phyloP scores from a whole-genome alignment of 2,888 invertebrate species.

The Diachrysia chrysitis region DNA sequence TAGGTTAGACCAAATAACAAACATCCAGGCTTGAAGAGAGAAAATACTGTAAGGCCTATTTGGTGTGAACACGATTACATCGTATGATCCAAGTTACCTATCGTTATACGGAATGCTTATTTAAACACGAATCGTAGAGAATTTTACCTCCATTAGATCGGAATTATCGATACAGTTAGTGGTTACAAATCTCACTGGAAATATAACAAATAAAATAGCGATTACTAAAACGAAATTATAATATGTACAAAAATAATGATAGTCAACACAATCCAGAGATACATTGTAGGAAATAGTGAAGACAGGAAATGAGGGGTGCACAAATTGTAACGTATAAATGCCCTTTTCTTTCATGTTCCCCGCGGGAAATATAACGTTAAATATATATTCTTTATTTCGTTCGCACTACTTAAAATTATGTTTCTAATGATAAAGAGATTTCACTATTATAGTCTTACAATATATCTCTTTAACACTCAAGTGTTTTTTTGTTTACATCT shows the following conservation, averaged over 20 bases:
- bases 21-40: slow-evolving; percentile 13
- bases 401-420: slow-evolving; percentile 82
- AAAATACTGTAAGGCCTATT: slow-evolving; percentile 29
- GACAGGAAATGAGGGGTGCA: slow-evolving; percentile 73
- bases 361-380: slow-evolving; percentile 79
- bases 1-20: slow-evolving; percentile 12
- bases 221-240: slow-evolving; percentile 56
- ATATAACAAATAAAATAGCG: slow-evolving; percentile 68
- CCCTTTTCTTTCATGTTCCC: slow-evolving; percentile 76
- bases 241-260: slow-evolving; percentile 75
- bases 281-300: slow-evolving; percentile 80
- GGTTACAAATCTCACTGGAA: slow-evolving; percentile 73
- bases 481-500: slow-evolving; percentile 79
- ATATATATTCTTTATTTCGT: slow-evolving; percentile 77
- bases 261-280: slow-evolving; percentile 73
- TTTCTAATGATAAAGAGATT: slow-evolving; percentile 85
- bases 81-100: slow-evolving; percentile 34
- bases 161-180: slow-evolving; percentile 40
- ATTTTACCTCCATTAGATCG: slow-evolving; percentile 49
- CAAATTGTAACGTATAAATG: slow-evolving; percentile 84
- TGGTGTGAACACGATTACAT: slow-evolving; percentile 34
- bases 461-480: slow-evolving; percentile 82
- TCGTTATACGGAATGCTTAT: slow-evolving; percentile 56
- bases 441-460: slow-evolving; percentile 82
- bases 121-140: slow-evolving; percentile 45